Evolutionary conservation across 2,113 vertebrate species (phyloP), one percentile per base, ranked within the genome.

Genomic region (Chionodraco myersi): DNA sequence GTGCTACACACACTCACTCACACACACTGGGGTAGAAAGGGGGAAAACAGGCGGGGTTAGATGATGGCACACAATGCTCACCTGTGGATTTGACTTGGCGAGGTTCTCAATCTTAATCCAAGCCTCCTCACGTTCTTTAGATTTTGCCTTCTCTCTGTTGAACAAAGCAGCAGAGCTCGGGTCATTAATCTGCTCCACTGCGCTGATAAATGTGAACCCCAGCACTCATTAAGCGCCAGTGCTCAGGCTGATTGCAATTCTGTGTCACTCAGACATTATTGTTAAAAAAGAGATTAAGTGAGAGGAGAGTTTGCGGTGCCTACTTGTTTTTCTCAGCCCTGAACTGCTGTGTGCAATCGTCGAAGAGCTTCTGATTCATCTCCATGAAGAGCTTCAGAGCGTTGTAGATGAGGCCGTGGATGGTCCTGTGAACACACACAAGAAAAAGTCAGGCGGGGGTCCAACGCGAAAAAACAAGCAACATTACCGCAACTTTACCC

Each of bases 301-400:
- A 67, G 15, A 23, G 51, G 30, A 36, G 14, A 62, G 23, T 47
- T 34, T 45, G 23, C 2, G 59, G n/a, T 30, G 63, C 89, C 3
- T 89, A 99, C 98, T 98, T 99, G 89, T 98, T 97, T 83, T 99
- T 99, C 95, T 99, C 98, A 59, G 98, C 98, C 92, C 97, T 97
- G 88, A 98, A 99, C 94, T 99, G 98, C 82, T 99, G 98, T 52
- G 98, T 99, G 93, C 98, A 99, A 92, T 99, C 98, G 78, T 99
- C 98, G 59, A 99, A 99, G 41, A 99, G 96, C 92, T 99, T 99
- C 94, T 99, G 98, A 93, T 99, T 99, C 98, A 99, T 99, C 93
- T 99, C 98, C 98, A 99, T 99, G 95, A 99, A 99, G 88, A 99
- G 97, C 90, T 99, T 99, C 94, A 99, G 94, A 66, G 98, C 98